A percentile compares a stretch with the other conserved stretches of the same genome.
Evolutionary conservation across 2,113 vertebrate species (phyloP).

Genomic region (Vidua macroura): DNA sequence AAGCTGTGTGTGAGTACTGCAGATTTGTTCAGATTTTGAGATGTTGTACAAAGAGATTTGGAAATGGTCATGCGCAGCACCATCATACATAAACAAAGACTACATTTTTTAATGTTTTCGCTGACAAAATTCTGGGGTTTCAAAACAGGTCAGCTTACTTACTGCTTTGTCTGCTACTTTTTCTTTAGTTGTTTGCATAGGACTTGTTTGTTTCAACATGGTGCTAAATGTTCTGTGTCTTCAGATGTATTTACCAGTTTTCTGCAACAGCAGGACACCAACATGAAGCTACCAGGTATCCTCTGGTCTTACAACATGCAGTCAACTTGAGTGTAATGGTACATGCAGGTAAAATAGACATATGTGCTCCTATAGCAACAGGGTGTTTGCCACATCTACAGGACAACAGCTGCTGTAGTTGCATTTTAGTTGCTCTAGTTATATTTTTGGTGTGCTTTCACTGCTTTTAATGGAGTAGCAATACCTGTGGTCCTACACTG

Average conservation of each 20-base stretch:
- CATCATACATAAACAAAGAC: neutral
- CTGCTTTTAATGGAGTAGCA: neutral
- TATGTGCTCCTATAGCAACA: neutral
- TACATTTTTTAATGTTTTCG: neutral
- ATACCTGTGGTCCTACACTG: neutral
- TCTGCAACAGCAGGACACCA: neutral
- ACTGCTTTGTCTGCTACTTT: neutral
- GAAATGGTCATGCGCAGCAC: neutral
- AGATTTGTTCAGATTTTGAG: neutral
- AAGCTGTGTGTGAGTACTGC: neutral
- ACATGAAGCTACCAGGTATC: neutral
- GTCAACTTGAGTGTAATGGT: neutral
- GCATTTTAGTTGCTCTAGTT: neutral
- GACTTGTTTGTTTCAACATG: neutral
- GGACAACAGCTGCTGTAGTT: neutral
- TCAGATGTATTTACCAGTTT: neutral
- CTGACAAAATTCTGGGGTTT: neutral
- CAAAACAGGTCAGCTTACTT: neutral
- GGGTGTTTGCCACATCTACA: neutral
- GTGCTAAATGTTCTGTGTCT: neutral
- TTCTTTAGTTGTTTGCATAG: neutral
- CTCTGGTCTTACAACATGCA: neutral
- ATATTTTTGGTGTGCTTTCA: neutral
- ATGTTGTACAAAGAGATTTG: neutral
- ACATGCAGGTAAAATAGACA: neutral